Evolutionary conservation across 1,140 invertebrate species (phyloP), one percentile per base, ranked within the genome.

Genomic region (Fopius arisanus): DNA sequence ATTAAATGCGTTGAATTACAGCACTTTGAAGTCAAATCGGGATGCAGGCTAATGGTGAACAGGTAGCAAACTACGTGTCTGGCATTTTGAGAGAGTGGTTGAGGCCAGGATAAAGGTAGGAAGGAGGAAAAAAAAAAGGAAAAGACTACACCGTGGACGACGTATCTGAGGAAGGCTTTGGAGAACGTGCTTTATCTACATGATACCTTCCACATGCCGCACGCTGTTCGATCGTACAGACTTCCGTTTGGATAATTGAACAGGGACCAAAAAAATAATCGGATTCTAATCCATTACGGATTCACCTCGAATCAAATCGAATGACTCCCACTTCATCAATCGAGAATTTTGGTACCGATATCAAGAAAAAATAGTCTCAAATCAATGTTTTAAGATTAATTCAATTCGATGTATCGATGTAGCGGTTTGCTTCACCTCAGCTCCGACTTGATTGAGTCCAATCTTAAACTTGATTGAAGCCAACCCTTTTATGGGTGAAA

Each of bases 171-270:
- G 37, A 41, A 74, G 41, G 33, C 54, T 69, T 43, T 28, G 21
- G 5, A 43, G 9, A 41, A 74, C 51, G 51, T 74, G 72, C 37
- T 54, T 74, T 74, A 74, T 74, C 72, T 74, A 54, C 51, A 59
- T n/a, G 40, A 74, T 43, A 21, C 19, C 40, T 68, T 68, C 51
- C 37, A 48, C 68, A 69, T 63, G 33, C 62, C 33, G 12, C 14
- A 65, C 28, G n/a, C 54, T 59, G 7, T 21, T 26, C 54, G 19
- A 59, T n/a, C 26, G 54, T 14, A 19, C 9, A 26, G 54, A 59
- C 54, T 23, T 59, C 54, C 54, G 23, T 59, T 59, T 65, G n/a
- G 16, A 31, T 65, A 33, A 65, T 65, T 65, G 10, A 1, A 16
- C 6, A 5, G n/a, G 16, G 28, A n/a, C n/a, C n/a, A n/a, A n/a